Evolutionary conservation across 2,888 invertebrate species (phyloP).

Genomic region (Acleris holmiana): DNA sequence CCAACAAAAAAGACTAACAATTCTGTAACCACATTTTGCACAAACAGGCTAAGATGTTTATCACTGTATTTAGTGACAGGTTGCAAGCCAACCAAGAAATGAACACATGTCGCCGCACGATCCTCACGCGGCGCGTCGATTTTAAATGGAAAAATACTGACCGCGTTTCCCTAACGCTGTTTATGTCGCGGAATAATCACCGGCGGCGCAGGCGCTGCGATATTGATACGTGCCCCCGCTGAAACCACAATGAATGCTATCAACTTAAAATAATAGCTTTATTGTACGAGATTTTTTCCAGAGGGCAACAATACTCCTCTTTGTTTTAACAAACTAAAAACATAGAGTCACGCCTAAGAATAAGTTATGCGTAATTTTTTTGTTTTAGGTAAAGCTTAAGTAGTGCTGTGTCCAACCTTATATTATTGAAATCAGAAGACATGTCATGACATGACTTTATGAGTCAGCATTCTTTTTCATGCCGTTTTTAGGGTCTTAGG

Average conservation of each 20-base stretch:
- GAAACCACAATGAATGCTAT: constrained; percentile 34
- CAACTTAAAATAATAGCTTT: constrained; percentile 35
- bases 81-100: too few species aligned
- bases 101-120: too few species aligned
- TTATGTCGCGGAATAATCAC: neutral
- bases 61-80: too few species aligned
- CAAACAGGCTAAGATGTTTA: too few species aligned
- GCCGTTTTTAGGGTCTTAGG: too few species aligned
- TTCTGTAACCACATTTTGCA: too few species aligned
- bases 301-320: constrained; percentile 14
- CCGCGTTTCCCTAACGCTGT: neutral
- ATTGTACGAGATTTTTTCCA: constrained; percentile 23
- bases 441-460: too few species aligned
- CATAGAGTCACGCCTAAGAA: constrained; percentile 26
- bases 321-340: constrained; percentile 3
- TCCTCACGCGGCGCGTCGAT: too few species aligned
- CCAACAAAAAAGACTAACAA: too few species aligned
- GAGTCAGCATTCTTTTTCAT: too few species aligned
- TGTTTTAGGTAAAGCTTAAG: constrained; percentile 3
- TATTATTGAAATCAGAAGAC: too few species aligned
- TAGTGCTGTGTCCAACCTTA: too few species aligned
- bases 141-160: neutral
- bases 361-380: constrained; percentile 14
- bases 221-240: constrained; percentile 21
- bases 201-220: neutral